Conservation (phyloP, 2,888 invertebrate species). For the Strigamia crassipes region DNA sequence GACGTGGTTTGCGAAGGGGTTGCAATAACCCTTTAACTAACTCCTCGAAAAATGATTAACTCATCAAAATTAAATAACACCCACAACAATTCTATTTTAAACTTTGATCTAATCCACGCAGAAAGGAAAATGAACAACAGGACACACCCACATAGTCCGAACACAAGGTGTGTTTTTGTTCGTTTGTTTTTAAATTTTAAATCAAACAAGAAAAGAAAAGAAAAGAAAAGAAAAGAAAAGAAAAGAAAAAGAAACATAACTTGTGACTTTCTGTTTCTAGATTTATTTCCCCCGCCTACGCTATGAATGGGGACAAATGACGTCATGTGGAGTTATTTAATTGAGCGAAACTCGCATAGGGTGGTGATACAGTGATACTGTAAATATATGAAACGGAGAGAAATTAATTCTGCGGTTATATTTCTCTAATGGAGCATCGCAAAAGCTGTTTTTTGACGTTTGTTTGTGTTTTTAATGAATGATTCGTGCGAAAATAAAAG, state of each 20-base stretch:
- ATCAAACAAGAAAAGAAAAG: too few relatives aligned
- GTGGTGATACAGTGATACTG: background rate
- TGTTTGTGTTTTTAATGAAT: too few relatives aligned
- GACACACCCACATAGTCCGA: background rate
- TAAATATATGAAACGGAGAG: background rate
- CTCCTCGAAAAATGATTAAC: background rate
- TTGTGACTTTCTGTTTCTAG: background rate
- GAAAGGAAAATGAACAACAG: background rate
- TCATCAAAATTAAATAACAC: conserved; percentile 15
- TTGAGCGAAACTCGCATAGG: background rate
- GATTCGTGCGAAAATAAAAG: too few relatives aligned
- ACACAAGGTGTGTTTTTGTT: conserved; percentile 21
- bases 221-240: too few relatives aligned
- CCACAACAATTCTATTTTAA: conserved; percentile 2
- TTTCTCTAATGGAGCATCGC: background rate
- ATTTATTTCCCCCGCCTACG: conserved; percentile 15
- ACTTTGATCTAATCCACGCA: background rate
- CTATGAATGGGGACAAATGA: background rate
- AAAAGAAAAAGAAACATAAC: background rate
- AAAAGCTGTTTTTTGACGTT: too few relatives aligned
- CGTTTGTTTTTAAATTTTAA: background rate
- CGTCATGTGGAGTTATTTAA: background rate
- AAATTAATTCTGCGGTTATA: background rate
- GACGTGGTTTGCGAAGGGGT: background rate
- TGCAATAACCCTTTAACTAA: background rate